phyloP scores from a whole-genome alignment of 1,140 invertebrate genomes.

The Homarus americanus region DNA sequence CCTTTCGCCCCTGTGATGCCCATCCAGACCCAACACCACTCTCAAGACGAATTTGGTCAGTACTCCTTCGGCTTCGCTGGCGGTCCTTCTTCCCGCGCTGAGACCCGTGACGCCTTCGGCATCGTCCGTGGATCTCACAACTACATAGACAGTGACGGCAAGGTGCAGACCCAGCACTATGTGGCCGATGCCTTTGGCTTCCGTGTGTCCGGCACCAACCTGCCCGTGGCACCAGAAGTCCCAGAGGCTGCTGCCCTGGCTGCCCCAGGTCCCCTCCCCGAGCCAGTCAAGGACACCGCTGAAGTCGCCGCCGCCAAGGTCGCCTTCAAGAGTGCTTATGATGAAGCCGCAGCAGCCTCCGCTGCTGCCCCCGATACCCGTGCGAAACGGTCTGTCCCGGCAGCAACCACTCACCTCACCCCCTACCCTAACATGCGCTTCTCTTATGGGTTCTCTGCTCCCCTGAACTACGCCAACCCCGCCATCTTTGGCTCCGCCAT shows the following conservation, averaged over 20 bases:
- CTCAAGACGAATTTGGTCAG: conserved; percentile 63
- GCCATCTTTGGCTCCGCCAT: background rate
- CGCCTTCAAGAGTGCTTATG: conserved; percentile 36
- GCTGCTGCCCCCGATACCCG: conserved; percentile 45
- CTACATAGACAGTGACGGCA: conserved; percentile 55
- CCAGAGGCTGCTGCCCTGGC: conserved; percentile 28
- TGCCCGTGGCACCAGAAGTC: conserved; percentile 78
- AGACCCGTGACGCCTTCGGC: conserved; percentile 55
- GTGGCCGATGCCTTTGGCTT: conserved; percentile 79
- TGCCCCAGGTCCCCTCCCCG: conserved; percentile 15
- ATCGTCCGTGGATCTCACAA: conserved; percentile 50
- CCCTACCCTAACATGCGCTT: conserved; percentile 7
- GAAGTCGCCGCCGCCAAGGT: conserved; percentile 57
- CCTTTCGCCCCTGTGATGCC: conserved; percentile 21
- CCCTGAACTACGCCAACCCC: background rate
- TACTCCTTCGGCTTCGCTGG: conserved; percentile 57
- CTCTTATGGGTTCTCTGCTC: background rate
- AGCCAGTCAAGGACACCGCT: conserved; percentile 51
- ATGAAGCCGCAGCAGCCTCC: conserved; percentile 49
- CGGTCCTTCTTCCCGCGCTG: conserved; percentile 38
- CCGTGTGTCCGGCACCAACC: conserved; percentile 83
- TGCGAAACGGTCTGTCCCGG: conserved; percentile 19
- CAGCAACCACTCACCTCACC: background rate
- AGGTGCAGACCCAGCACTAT: conserved; percentile 61
- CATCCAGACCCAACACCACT: conserved; percentile 51